Base-by-base conservation (phyloP, 2,113 vertebrate species). In the Vimba vimba region DNA sequence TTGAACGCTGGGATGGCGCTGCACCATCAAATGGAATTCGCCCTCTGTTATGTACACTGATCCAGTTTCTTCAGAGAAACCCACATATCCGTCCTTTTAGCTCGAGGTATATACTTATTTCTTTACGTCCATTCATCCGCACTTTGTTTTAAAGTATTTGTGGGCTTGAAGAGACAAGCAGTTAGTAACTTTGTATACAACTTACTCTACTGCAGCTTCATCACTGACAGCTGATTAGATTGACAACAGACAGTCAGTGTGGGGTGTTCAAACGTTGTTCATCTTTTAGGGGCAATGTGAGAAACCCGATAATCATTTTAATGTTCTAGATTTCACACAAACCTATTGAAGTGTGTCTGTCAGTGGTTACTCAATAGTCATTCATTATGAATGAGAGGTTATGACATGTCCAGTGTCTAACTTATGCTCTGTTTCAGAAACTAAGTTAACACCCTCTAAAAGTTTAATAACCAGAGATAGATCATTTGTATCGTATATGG, bases 71-170 rank as follows among this genome's bases (percentile, higher is more conserved):
- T 69, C 64, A 71, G 59, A 73, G 33, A 83, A 50, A 73, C 50
- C 1, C 47, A n/a, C 1, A 30, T 83, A 21, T 6, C 4, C 82
- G 75, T 11, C 39, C 19, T 55, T 83, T 83, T 60, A 81, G 43
- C 64, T 59, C 12, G 79, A 88, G 89, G 89, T 90, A 89, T 69
- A 69, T 15, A 43, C 13, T 19, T 50, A 30, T 60, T 55, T 57
- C 1, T 33, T 23, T n/a, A 23, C 15, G 13, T 47, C n/a, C 36
- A 25, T 62, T 62, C 23, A 45, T 43, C 4, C 1, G 62, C 4
- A 27, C 19, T 25, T 64, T 33, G 62, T 33, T 79, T 43, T 45
- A 8, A 62, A 17, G 36, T 19, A 23, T 79, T 27, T 1, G 6
- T 79, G 59, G 30, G 23, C 23, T 79, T 57, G 10, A 19, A n/a